Evolutionary conservation across 2,797 vertebrate genomes (phyloP).

Genomic region (Botia almorhae): DNA sequence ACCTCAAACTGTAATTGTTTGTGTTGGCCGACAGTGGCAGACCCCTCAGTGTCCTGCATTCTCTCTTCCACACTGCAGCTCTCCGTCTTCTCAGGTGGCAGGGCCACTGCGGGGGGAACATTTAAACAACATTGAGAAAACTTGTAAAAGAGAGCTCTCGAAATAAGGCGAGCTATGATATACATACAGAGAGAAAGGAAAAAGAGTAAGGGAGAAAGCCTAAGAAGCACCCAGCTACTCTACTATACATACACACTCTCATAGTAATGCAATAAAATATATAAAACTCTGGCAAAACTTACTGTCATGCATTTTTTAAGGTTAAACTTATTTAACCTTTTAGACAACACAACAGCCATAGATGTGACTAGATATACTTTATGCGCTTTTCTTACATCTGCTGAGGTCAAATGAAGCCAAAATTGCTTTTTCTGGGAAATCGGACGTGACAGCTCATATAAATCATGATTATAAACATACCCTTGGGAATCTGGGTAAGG

Average conservation of each 20-base stretch:
- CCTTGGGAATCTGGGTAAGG: too few species aligned
- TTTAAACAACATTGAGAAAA: constrained; percentile 53
- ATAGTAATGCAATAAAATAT: too few species aligned
- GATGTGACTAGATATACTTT: too few species aligned
- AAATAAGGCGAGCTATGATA: background rate
- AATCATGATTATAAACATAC: too few species aligned
- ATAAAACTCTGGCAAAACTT: too few species aligned
- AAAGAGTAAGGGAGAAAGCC: background rate
- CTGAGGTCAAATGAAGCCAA: too few species aligned
- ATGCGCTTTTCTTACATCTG: too few species aligned
- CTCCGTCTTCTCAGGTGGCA: constrained; percentile 93
- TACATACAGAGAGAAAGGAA: background rate
- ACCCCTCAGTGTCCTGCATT: constrained; percentile 84
- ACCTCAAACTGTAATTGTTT: constrained; percentile 99
- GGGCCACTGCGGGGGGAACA: constrained; percentile 82
- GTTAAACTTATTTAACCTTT: too few species aligned
- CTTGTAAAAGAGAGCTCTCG: constrained; percentile 24
- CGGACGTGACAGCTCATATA: too few species aligned
- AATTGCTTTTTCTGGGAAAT: too few species aligned
- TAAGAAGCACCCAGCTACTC: constrained; percentile 5
- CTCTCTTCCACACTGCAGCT: constrained; percentile 89
- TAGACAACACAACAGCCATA: too few species aligned
- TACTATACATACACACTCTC: background rate
- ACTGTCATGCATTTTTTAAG: too few species aligned
- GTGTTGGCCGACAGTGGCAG: constrained; percentile 80